Conservation (phyloP, 2,797 vertebrate genomes). For the Anguilla obscura region DNA sequence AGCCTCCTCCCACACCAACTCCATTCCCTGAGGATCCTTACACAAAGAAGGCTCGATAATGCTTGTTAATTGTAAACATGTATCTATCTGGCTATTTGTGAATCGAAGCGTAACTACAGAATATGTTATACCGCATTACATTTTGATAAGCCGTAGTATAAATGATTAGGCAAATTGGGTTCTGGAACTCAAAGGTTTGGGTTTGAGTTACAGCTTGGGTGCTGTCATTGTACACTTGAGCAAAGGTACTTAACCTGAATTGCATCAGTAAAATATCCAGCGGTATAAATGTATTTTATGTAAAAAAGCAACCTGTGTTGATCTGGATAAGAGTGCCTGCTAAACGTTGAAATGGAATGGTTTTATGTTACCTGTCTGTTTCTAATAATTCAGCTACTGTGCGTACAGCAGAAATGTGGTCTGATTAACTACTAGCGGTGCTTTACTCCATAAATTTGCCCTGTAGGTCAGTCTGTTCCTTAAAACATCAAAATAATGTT, state of each 20-base stretch:
- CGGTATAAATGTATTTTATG: neutral
- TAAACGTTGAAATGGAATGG: too few relatives aligned
- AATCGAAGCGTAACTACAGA: neutral
- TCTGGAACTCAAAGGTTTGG: neutral
- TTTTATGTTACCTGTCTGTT: neutral
- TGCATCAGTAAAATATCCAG: neutral
- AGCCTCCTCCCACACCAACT: neutral
- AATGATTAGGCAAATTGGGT: neutral
- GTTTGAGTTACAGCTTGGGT: too few relatives aligned
- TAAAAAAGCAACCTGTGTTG: neutral
- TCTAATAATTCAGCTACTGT: neutral
- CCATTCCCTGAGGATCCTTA: neutral
- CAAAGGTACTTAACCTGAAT: neutral
- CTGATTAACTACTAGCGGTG: neutral
- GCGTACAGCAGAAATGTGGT: neutral
- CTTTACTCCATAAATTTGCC: neutral
- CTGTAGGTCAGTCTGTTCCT: slow-evolving; percentile 16
- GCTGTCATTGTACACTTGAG: neutral
- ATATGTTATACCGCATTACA: neutral
- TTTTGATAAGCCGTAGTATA: neutral
- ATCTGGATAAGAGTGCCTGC: too few relatives aligned
- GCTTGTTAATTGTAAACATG: neutral
- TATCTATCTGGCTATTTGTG: neutral
- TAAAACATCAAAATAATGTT: neutral
- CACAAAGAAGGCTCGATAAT: neutral